Evolutionary conservation across 2,113 vertebrate genomes (phyloP).

Genomic region (western clawed frog (Xenopus tropicalis)): DNA sequence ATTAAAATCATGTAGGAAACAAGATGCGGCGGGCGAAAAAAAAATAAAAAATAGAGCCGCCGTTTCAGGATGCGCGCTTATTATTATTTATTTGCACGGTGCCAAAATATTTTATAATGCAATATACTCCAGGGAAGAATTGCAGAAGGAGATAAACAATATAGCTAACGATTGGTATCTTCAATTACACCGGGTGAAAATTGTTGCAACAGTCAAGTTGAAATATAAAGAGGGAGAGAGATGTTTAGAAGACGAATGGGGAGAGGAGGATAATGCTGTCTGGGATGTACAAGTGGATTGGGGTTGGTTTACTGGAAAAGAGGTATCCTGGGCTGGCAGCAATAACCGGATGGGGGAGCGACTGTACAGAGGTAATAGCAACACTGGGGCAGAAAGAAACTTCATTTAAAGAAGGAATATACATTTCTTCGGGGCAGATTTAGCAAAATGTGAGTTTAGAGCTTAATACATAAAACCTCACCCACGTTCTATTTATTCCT

Average conservation of each 20-base stretch:
- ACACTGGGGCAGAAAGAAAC: not conserved
- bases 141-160: not conserved
- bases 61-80: not conserved
- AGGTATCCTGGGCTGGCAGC: too few species aligned
- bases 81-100: conserved; percentile 24
- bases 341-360: not conserved
- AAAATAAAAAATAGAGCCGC: not conserved
- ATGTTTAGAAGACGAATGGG: not conserved
- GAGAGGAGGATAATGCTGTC: not conserved
- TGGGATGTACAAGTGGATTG: not conserved
- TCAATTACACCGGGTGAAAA: conserved; percentile 16
- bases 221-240: not conserved
- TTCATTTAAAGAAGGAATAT: not conserved
- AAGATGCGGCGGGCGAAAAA: not conserved
- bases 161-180: not conserved
- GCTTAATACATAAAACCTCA: too few species aligned
- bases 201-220: not conserved
- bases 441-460: too few species aligned
- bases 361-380: not conserved
- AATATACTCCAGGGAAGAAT: conserved; percentile 21
- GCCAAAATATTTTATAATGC: conserved; percentile 8
- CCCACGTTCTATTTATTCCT: too few species aligned
- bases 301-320: not conserved
- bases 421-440: too few species aligned
- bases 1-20: conserved; percentile 6